phyloP scores from a whole-genome alignment of 2,113 vertebrate genomes.

The Carassius auratus region DNA sequence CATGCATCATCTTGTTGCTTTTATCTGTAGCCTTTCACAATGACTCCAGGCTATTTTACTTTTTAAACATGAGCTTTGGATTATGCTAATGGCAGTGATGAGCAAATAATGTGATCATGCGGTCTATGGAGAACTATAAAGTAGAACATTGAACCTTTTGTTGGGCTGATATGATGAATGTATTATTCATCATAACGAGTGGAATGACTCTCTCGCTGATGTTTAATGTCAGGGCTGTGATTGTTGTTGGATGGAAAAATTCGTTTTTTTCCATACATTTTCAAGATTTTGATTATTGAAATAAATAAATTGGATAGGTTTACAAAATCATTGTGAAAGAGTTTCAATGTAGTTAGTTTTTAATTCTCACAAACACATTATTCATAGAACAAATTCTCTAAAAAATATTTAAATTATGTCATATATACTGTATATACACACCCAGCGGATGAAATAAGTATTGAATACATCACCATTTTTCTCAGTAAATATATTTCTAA shows the following conservation, averaged over 20 bases:
- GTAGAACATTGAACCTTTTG: conserved; percentile 16
- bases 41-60: not conserved
- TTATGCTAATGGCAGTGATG: not conserved
- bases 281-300: not conserved
- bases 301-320: not conserved
- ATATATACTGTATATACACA: no score
- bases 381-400: not conserved
- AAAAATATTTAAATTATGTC: no score
- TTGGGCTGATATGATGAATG: not conserved
- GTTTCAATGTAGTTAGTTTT: not conserved
- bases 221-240: not conserved
- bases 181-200: not conserved
- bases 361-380: no score
- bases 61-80: not conserved
- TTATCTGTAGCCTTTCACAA: not conserved
- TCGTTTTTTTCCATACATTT: not conserved
- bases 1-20: conserved; percentile 11
- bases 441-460: no score
- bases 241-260: not conserved
- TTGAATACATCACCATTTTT: no score
- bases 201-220: not conserved
- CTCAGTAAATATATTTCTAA: no score
- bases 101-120: not conserved
- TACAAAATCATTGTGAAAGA: not conserved
- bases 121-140: not conserved